These are phyloP conservation scores for Physella acuta DNA, from an alignment of 1,140 invertebrate genomes.

Conservation along the genomic window DNA sequence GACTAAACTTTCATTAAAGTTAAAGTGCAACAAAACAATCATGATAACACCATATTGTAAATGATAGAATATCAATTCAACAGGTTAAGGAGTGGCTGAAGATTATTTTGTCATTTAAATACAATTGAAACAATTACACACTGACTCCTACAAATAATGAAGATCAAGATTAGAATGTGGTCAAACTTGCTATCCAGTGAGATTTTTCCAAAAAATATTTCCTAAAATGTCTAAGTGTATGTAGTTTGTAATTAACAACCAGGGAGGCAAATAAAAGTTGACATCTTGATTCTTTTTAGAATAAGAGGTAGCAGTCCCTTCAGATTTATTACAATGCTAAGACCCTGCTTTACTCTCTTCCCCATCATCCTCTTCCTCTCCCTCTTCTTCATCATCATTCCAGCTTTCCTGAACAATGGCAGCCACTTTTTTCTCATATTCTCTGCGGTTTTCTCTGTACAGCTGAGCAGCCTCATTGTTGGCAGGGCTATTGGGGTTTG, in stretches of 20 bases:
- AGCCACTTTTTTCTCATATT: slow-evolving; percentile 61
- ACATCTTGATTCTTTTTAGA: background rate
- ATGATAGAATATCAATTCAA: background rate
- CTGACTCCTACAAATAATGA: background rate
- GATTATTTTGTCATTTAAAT: no score
- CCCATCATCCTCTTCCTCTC: slow-evolving; percentile 43
- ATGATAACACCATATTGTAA: background rate
- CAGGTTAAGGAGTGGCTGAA: no score
- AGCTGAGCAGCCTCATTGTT: slow-evolving; percentile 61
- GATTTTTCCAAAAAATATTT: background rate
- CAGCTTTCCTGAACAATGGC: slow-evolving; percentile 57
- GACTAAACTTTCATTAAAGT: no score
- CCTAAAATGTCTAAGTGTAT: background rate
- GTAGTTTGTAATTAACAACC: background rate
- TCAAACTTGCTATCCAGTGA: background rate
- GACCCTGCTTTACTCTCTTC: slow-evolving; percentile 25
- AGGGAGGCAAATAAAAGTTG: background rate
- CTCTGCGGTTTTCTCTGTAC: slow-evolving; percentile 60
- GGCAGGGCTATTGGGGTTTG: slow-evolving; percentile 62
- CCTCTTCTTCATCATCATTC: slow-evolving; percentile 57
- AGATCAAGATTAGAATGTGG: background rate
- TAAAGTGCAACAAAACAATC: no score
- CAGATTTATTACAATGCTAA: slow-evolving; percentile 20
- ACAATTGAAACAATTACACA: no score
- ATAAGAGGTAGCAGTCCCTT: no score